Evolutionary conservation across 2,888 invertebrate species (phyloP), one percentile per base, ranked within the genome.

Genomic region (Sphaerophoria taeniata): DNA sequence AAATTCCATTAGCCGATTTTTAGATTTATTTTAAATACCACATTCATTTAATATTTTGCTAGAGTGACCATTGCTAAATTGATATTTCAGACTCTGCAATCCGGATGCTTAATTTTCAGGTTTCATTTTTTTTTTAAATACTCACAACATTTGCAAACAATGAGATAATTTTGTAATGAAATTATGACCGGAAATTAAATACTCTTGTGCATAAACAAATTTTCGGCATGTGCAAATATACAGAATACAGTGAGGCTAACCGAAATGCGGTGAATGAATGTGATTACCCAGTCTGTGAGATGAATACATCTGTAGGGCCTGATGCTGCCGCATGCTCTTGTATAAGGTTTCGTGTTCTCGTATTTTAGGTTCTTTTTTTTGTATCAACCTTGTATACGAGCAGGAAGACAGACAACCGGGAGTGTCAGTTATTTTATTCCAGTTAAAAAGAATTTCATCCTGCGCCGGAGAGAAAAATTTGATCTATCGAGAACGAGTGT

Each of bases 141-240:
- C 14, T 49, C 2, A 39, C 39, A 9, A 24, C 47, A 33, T 77
- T 77, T 71, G 47, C 67, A 63, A 77, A 77, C 77, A 77, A 71
- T 63, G 61, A 36, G 63, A 76, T 76, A 69, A 69, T 70, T 72
- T 72, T 60, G 76, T 70, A 70, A 77, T 77, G 53, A 49, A 77
- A 71, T 77, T 71, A 77, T 39, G 55, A 39, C 55, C 71, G 56
- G 71, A 71, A 77, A 77, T 77, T 77, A 71, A 77, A 77, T 77
- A 77, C 63, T 55, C 77, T 71, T 77, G 71, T 71, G 77, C 63
- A 77, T 63, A 71, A 72, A 72, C 71, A 72, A 60, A 72, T 70
- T 47, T 45, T 31, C 65, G 4, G 51, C 5, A 16, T 45, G 12
- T 76, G 51, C 11, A 76, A 39, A 70, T 47, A 60, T n/a, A n/a